phyloP scores from a whole-genome alignment of 2,888 invertebrate species.

The Tupiocoris notatus region DNA sequence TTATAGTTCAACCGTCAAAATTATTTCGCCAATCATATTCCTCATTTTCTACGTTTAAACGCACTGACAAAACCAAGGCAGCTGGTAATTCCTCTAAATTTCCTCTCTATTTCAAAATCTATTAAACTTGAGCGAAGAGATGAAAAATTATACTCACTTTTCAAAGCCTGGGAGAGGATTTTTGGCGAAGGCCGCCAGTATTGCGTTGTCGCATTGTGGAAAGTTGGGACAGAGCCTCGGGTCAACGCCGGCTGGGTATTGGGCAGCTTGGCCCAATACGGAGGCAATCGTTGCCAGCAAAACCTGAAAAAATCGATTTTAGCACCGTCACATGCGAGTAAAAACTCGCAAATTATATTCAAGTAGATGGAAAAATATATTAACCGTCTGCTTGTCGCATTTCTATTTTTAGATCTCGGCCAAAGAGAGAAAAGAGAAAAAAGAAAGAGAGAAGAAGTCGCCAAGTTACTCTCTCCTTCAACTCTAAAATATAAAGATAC shows the following conservation, averaged over 20 bases:
- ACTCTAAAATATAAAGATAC: too few relatives aligned
- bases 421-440: too few relatives aligned
- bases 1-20: too few relatives aligned
- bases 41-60: too few relatives aligned
- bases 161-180: slow-evolving; percentile 39
- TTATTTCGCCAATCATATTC: too few relatives aligned
- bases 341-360: background rate
- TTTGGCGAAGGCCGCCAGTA: slow-evolving; percentile 44
- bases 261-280: slow-evolving; percentile 32
- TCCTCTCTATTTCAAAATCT: too few relatives aligned
- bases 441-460: too few relatives aligned
- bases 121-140: too few relatives aligned
- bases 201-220: slow-evolving; percentile 44
- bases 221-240: slow-evolving; percentile 44
- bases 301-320: background rate
- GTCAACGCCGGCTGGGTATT: slow-evolving; percentile 44
- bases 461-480: background rate
- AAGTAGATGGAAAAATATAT: background rate
- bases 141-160: too few relatives aligned
- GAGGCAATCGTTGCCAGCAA: slow-evolving; percentile 3
- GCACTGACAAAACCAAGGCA: too few relatives aligned
- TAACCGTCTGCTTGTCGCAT: background rate
- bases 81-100: too few relatives aligned
- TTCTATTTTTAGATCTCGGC: background rate
- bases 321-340: background rate